Percentiles rank a stretch among this genome's conserved stretches.
phyloP scores from a whole-genome alignment of 2,888 invertebrate species.

The Nomada hirtipes region DNA sequence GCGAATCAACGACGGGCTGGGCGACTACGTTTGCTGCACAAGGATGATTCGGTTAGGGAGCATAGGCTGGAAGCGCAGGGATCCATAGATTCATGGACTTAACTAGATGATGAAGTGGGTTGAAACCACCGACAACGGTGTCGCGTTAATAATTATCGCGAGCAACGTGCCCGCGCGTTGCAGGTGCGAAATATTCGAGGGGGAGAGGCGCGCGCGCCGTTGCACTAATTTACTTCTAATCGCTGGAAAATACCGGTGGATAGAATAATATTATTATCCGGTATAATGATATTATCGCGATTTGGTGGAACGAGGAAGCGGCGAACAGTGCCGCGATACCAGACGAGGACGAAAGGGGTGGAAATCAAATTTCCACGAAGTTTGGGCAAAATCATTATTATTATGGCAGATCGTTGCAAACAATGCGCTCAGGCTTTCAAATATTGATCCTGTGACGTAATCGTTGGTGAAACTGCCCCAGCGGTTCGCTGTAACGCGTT shows the following conservation, averaged over 20 bases:
- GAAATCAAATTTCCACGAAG: slow-evolving; percentile 56
- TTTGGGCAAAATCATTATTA: slow-evolving; percentile 62
- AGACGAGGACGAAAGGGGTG: background rate
- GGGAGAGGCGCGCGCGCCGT: slow-evolving; percentile 8
- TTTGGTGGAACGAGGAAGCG: slow-evolving; percentile 7
- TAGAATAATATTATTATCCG: slow-evolving; percentile 63
- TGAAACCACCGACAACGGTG: slow-evolving; percentile 41
- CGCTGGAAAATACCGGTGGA: slow-evolving; percentile 55
- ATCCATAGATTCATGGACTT: slow-evolving; percentile 38
- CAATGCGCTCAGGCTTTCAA: slow-evolving; percentile 61
- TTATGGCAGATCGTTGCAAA: slow-evolving; percentile 59
- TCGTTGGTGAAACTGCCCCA: slow-evolving; percentile 53
- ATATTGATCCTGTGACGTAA: slow-evolving; percentile 62
- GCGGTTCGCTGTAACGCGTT: slow-evolving; percentile 50
- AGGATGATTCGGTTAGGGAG: background rate
- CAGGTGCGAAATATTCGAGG: slow-evolving; percentile 39
- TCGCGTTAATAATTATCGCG: slow-evolving; percentile 44
- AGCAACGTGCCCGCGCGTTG: slow-evolving; percentile 18
- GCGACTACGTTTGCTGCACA: background rate
- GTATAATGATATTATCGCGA: slow-evolving; percentile 61
- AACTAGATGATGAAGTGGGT: slow-evolving; percentile 42
- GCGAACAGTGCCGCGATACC: background rate
- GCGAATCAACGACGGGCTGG: background rate
- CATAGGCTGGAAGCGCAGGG: background rate
- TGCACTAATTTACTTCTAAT: slow-evolving; percentile 59